A percentile compares a stretch with the other conserved stretches of the same genome.
Evolutionary conservation across 2,113 vertebrate species (phyloP).

Genomic region (Bujurquina vittata): DNA sequence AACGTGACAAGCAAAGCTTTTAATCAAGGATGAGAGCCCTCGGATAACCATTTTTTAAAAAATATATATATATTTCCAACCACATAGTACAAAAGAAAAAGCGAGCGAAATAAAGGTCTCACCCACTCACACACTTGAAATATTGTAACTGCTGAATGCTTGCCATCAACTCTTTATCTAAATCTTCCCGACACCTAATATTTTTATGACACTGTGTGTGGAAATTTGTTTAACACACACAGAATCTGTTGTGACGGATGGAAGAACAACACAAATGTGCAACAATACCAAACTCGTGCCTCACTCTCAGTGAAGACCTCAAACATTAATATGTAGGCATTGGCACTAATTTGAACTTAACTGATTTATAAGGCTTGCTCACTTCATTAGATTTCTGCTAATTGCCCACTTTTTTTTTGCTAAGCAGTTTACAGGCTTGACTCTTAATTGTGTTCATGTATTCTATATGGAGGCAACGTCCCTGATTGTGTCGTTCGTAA

Average conservation of each 20-base stretch:
- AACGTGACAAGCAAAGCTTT: background rate
- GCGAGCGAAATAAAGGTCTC: background rate
- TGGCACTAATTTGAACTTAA: background rate
- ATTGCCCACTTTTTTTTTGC: background rate
- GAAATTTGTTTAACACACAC: background rate
- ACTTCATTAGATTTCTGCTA: background rate
- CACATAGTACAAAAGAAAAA: background rate
- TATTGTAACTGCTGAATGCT: background rate
- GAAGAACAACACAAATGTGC: background rate
- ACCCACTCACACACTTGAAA: background rate
- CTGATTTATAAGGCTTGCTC: background rate
- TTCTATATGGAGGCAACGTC: background rate
- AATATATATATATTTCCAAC: background rate
- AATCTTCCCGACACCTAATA: background rate
- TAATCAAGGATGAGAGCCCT: background rate
- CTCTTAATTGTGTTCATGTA: background rate
- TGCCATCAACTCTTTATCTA: background rate
- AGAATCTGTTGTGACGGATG: background rate
- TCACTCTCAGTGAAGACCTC: background rate
- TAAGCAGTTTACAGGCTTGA: background rate
- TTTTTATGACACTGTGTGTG: background rate
- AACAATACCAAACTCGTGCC: background rate
- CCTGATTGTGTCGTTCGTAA: constrained; percentile 2
- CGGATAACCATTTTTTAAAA: background rate
- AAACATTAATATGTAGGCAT: background rate